Evolutionary conservation across 2,113 vertebrate genomes (phyloP), one percentile per base, ranked within the genome.

Genomic region (Ammodytes dubius): DNA sequence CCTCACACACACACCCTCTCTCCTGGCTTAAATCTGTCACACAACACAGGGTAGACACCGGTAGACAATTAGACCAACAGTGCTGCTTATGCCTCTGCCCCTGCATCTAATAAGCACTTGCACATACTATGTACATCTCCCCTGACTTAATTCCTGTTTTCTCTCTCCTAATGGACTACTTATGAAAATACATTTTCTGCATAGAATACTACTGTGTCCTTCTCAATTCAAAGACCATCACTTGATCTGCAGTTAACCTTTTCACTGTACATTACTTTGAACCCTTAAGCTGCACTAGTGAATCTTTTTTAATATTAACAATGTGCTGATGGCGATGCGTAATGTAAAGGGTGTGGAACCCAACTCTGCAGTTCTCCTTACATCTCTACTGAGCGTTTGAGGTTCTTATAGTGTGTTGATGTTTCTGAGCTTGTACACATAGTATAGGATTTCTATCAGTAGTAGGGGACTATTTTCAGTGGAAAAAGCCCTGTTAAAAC

Each of bases 1-100:
- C 91, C 92, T 90, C 83, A 86, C 72, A 70, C 66, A 49, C 61
- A 54, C 70, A 53, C 65, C 5, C 72, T n/a, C 45, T 13, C 42
- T 43, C 57, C 19, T 67, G 53, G 50, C 52, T 94, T 90, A 93
- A 95, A 96, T 97, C 95, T 94, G 93, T 80, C 79, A 61, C 56
- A 74, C 74, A 83, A 78, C 70, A 83, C 84, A 84, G 57, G 45
- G 56, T 61, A 37, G 64, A 79, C 69, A 79, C 79, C 57, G 3
- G 49, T 46, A 67, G 42, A 82, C 88, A 87, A 87, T 91, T 88
- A 86, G 74, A 69, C 77, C 87, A 93, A 92, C 90, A 90, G 83
- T 77, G 77, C 92, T 77, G 77, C 92, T 93, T 88, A 89, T 88
- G 88, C 87, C 87, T 88, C 91, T 87, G 85, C 88, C 82, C 90